phyloP scores from a whole-genome alignment of 2,888 invertebrate genomes.

The Netelia fuscicornis region DNA sequence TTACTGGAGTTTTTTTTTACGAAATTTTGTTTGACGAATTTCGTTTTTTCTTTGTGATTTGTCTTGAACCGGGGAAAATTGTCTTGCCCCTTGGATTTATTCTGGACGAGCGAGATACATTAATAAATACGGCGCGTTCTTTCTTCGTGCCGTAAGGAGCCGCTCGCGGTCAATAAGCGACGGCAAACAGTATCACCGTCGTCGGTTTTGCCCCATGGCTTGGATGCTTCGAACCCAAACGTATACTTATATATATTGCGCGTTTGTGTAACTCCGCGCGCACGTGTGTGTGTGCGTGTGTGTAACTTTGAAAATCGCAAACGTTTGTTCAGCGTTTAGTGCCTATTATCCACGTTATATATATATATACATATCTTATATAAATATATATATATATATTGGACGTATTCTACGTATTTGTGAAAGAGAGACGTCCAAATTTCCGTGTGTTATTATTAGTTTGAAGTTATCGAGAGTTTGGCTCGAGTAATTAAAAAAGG shows the following conservation, averaged over 20 bases:
- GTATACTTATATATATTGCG: not conserved
- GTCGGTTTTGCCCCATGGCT: too few species aligned
- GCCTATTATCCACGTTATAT: constrained; percentile 47
- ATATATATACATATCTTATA: constrained; percentile 1
- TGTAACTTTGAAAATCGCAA: constrained; percentile 59
- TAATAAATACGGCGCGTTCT: constrained; percentile 5
- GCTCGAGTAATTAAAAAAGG: not conserved
- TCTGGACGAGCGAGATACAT: constrained; percentile 32
- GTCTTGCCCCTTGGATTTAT: constrained; percentile 35
- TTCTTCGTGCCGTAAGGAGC: constrained; percentile 55
- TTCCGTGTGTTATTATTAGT: constrained; percentile 2
- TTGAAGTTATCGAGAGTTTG: not conserved
- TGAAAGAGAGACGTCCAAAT: constrained; percentile 15
- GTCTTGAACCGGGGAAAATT: constrained; percentile 10
- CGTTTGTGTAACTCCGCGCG: not conserved
- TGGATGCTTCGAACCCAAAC: too few species aligned
- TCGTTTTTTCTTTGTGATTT: not conserved
- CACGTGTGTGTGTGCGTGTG: constrained; percentile 8
- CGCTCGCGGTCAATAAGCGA: constrained; percentile 65
- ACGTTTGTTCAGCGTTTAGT: constrained; percentile 65
- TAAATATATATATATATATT: not conserved
- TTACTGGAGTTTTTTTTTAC: not conserved
- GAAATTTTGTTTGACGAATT: not conserved
- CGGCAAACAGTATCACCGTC: constrained; percentile 67
- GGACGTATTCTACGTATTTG: constrained; percentile 42